Evolutionary conservation across 1,140 invertebrate species (phyloP).

Genomic region (Diuraphis noxia): DNA sequence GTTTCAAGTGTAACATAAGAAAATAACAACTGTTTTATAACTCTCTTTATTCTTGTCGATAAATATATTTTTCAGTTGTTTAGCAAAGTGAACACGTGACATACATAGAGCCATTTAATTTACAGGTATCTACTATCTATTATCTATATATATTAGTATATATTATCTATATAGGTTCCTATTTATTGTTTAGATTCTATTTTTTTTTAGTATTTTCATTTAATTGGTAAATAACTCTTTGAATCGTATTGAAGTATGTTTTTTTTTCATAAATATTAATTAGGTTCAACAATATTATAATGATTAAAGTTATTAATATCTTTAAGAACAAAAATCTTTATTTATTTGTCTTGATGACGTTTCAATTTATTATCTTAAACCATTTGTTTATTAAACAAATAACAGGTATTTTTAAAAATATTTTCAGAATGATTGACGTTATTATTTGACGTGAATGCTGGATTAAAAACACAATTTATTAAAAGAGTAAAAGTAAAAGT

Average conservation of each 20-base stretch:
- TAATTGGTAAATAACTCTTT: too few species aligned
- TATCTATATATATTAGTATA: neutral
- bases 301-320: neutral
- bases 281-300: neutral
- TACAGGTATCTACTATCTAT: neutral
- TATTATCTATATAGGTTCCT: too few species aligned
- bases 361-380: too few species aligned
- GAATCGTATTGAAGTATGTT: neutral
- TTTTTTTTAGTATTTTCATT: neutral
- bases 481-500: too few species aligned
- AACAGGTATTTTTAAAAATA: neutral
- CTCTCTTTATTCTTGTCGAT: neutral
- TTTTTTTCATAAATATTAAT: neutral
- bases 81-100: neutral
- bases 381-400: too few species aligned
- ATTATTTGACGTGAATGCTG: neutral
- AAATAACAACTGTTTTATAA: neutral
- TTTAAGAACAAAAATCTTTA: neutral
- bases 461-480: neutral
- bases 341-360: too few species aligned
- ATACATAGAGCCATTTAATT: neutral
- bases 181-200: neutral
- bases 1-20: neutral
- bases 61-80: neutral
- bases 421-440: neutral